Evolutionary conservation across 2,888 invertebrate species (phyloP), one percentile per base, ranked within the genome.

Genomic region (Amitus sp.): DNA sequence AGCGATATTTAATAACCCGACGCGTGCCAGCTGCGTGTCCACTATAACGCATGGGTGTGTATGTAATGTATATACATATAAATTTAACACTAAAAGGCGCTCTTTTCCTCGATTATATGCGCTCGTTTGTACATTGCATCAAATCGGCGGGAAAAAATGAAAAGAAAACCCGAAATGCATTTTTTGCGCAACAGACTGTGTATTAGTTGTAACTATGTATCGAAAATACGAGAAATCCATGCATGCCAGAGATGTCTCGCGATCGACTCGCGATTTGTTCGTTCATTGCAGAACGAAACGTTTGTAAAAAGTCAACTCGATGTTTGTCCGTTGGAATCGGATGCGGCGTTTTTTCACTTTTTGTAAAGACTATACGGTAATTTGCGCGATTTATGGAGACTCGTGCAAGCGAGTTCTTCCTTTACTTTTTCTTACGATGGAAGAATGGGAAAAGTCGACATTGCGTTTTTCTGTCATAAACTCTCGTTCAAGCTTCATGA

Each of bases 141-240:
- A 23, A 7, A 23, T 23, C 23, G 15, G 39, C 39, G 39, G 15
- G 39, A 15, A 17, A 13, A 39, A 13, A 57, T 50, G 56, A 68
- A 67, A 67, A 60, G 51, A n/a, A n/a, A n/a, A n/a, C n/a, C n/a
- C 23, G 23, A 23, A 7, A 58, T 56, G 64, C 64, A 62, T 57
- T 65, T 66, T 63, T 67, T 72, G 59, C 68, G 72, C 70, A 69
- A 74, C 75, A 75, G 76, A 79, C 77, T 78, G 76, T 78, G 77
- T 77, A 77, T 74, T 79, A 79, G 79, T 69, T 78, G 23, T 23
- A 23, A 23, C 7, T 5, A 23, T 3, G 23, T 5, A 7, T 3
- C 3, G 7, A 23, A 23, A 23, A 23, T 23, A 23, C 23, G 23
- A 3, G 23, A 23, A 23, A 5, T 5, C 23, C 48, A 28, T 33